Percentiles rank a stretch among this genome's conserved stretches.
Evolutionary conservation across 2,888 invertebrate species (phyloP).

Genomic region (Orthosia gothica): DNA sequence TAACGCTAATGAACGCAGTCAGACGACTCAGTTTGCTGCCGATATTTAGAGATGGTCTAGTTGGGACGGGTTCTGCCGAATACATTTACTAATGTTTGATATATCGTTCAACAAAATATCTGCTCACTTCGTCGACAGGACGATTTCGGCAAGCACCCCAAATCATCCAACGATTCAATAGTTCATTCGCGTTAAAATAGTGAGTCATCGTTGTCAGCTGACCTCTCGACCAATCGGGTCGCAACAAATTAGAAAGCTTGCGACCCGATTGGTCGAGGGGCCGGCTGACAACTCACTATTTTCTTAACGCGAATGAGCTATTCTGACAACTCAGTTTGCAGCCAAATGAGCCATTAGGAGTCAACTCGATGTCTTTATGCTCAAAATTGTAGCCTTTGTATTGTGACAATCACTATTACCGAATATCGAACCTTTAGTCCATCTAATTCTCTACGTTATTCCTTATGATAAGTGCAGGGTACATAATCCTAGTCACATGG

Average conservation of each 20-base stretch:
- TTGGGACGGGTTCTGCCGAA: background rate
- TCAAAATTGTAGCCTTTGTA: slow-evolving; percentile 23
- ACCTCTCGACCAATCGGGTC: too few relatives aligned
- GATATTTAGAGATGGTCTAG: too few relatives aligned
- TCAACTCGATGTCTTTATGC: background rate
- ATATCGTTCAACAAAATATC: background rate
- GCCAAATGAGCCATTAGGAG: background rate
- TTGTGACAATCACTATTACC: slow-evolving; percentile 6
- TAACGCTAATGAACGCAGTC: too few relatives aligned
- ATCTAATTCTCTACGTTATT: slow-evolving; percentile 47
- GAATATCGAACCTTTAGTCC: background rate
- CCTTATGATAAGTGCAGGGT: slow-evolving; percentile 72
- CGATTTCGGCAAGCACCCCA: too few relatives aligned
- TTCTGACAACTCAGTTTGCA: background rate
- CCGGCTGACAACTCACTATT: too few relatives aligned
- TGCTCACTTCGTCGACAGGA: too few relatives aligned
- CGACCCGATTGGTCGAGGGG: too few relatives aligned
- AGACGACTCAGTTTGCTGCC: too few relatives aligned
- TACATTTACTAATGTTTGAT: background rate
- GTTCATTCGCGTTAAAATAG: too few relatives aligned
- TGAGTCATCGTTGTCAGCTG: too few relatives aligned
- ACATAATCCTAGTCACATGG: slow-evolving; percentile 67
- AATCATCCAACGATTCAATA: too few relatives aligned
- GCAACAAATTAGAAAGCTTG: too few relatives aligned
- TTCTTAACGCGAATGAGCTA: background rate